Evolutionary conservation across 2,888 invertebrate genomes (phyloP).

Genomic region (Drosophila nigricruria): DNA sequence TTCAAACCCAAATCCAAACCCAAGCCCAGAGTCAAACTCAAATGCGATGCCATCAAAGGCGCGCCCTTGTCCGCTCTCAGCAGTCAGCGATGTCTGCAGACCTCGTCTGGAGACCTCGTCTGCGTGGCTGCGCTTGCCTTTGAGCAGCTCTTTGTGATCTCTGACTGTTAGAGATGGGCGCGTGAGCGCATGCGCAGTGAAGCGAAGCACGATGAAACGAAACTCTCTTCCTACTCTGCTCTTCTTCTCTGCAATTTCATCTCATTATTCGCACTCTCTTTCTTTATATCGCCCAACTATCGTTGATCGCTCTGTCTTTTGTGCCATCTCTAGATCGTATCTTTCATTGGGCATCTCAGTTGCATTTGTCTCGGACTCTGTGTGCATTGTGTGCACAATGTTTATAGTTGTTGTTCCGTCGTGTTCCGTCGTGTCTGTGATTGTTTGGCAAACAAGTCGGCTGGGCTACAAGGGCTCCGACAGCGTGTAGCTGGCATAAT

Average conservation of each 20-base stretch:
- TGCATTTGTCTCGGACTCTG: slow-evolving; percentile 26
- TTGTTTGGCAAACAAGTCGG: slow-evolving; percentile 49
- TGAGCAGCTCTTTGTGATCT: slow-evolving; percentile 39
- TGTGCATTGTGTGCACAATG: slow-evolving; percentile 44
- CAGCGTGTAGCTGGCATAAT: slow-evolving; percentile 30
- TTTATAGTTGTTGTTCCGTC: slow-evolving; percentile 34
- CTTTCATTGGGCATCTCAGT: slow-evolving; percentile 40
- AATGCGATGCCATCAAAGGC: slow-evolving; percentile 47
- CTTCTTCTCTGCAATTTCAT: neutral
- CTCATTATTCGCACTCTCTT: too few species aligned
- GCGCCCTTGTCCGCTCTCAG: slow-evolving; percentile 53
- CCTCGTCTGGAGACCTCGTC: slow-evolving; percentile 19
- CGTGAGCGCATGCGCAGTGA: neutral
- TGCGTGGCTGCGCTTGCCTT: slow-evolving; percentile 20
- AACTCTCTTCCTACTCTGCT: neutral
- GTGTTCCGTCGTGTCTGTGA: slow-evolving; percentile 31
- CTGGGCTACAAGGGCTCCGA: slow-evolving; percentile 18
- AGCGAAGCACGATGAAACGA: neutral
- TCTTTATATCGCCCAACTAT: slow-evolving; percentile 1
- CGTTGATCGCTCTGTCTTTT: neutral
- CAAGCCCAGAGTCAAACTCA: slow-evolving; percentile 2
- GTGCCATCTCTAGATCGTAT: slow-evolving; percentile 39
- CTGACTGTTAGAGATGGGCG: slow-evolving; percentile 27
- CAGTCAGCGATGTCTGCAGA: neutral
- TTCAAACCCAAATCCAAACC: slow-evolving; percentile 5